Conservation (phyloP, 1,140 invertebrate species). For the Caenorhabditis inopinata region DNA sequence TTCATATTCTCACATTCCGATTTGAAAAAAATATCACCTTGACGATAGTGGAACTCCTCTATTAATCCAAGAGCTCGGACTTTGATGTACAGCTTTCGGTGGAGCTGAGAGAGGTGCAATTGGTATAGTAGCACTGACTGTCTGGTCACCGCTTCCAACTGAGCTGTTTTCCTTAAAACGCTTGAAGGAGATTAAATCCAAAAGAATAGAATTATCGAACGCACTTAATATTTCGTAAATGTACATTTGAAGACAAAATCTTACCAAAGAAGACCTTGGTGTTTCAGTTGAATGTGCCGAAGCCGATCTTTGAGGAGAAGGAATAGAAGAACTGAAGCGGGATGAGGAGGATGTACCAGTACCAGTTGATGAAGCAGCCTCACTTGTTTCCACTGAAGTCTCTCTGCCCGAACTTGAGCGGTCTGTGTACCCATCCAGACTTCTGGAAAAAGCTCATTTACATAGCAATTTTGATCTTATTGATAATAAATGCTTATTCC, state of each 20-base stretch:
- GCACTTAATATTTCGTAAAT: too few relatives aligned
- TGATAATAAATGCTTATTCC: too few relatives aligned
- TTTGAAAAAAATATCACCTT: too few relatives aligned
- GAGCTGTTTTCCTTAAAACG: slow-evolving; percentile 7
- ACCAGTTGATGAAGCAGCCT: background rate
- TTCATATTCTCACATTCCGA: too few relatives aligned
- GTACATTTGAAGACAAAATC: background rate
- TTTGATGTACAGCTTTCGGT: slow-evolving; percentile 25
- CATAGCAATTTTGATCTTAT: too few relatives aligned
- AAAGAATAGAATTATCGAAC: background rate
- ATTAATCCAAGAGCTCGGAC: slow-evolving; percentile 42
- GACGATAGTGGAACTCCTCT: slow-evolving; percentile 34
- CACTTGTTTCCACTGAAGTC: background rate
- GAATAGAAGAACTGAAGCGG: background rate
- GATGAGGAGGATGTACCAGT: background rate
- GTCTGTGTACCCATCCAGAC: slow-evolving; percentile 9
- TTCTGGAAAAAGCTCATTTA: background rate
- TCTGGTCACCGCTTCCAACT: slow-evolving; percentile 28
- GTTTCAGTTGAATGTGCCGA: background rate
- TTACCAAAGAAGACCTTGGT: background rate
- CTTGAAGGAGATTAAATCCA: background rate
- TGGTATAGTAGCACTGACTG: slow-evolving; percentile 25
- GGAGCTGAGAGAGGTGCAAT: background rate
- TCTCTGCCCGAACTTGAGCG: background rate
- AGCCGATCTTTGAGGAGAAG: background rate